These are phyloP conservation scores for Myotis myotis DNA, from an alignment of 2,797 vertebrate species.

Conservation along the genomic window DNA sequence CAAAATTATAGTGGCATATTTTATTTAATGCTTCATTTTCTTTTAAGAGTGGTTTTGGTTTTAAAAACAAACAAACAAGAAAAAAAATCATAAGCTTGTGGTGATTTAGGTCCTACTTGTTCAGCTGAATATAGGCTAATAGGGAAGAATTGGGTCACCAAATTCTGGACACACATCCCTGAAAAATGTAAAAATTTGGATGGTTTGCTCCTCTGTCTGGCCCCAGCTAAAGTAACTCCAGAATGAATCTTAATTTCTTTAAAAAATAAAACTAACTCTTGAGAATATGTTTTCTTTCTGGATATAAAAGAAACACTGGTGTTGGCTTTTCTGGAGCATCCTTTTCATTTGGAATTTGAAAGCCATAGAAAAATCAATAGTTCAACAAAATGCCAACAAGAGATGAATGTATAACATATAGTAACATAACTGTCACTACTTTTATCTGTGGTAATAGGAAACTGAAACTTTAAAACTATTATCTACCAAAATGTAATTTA, in stretches of 20 bases:
- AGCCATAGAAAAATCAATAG: neutral
- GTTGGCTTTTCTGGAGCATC: neutral
- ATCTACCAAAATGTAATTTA: neutral
- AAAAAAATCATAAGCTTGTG: neutral
- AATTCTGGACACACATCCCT: neutral
- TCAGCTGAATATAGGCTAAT: neutral
- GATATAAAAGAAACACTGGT: neutral
- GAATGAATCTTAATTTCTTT: conserved; percentile 35
- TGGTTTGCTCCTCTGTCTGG: conserved; percentile 7
- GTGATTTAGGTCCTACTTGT: neutral
- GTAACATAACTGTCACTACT: neutral
- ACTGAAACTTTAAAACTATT: neutral
- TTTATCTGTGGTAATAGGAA: neutral
- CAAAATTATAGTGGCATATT: conserved; percentile 7
- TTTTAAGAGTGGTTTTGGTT: conserved; percentile 19
- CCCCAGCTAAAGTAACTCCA: neutral
- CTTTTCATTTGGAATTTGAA: conserved; percentile 29
- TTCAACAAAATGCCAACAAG: neutral
- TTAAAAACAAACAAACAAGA: neutral
- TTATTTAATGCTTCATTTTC: conserved; percentile 44
- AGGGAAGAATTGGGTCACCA: neutral
- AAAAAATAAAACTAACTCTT: conserved; percentile 44
- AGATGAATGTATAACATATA: neutral
- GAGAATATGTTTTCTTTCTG: conserved; percentile 28
- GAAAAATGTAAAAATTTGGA: conserved; percentile 17